phyloP scores from a whole-genome alignment of 2,113 vertebrate genomes.

The Cervus canadensis region DNA sequence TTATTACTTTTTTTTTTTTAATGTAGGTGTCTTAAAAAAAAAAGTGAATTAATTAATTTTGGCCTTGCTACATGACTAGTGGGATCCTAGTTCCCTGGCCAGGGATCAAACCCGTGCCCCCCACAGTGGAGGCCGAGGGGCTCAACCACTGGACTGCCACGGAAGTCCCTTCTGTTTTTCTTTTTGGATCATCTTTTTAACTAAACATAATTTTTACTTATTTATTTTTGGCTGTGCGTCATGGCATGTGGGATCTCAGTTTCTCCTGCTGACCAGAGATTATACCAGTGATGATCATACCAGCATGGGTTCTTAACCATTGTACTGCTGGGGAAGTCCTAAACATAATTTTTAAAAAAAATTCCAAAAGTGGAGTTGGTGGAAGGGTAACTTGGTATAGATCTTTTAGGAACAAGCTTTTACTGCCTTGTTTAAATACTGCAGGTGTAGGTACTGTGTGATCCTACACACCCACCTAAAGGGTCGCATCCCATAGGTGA shows the following conservation, averaged over 20 bases:
- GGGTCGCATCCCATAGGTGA: not conserved
- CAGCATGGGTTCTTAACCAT: not conserved
- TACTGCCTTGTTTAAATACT: not conserved
- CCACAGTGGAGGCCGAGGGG: not conserved
- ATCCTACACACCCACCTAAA: not conserved
- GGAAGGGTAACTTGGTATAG: not conserved
- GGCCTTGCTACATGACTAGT: not conserved
- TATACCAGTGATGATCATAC: not conserved
- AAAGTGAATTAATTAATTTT: not conserved
- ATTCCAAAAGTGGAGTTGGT: not conserved
- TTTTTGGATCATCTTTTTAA: not conserved
- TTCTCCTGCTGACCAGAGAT: not conserved
- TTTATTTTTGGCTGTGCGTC: not conserved
- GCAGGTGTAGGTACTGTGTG: not conserved
- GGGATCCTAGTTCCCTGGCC: not conserved
- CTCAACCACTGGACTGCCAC: not conserved
- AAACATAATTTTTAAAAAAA: accelerated
- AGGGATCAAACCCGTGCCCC: not conserved
- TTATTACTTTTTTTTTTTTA: not conserved
- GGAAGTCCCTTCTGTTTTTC: not conserved
- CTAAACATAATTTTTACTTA: not conserved
- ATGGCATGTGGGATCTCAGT: not conserved
- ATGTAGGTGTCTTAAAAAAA: not conserved
- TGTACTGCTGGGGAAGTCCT: not conserved
- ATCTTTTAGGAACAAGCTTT: not conserved